Percentiles rank a stretch among this genome's conserved stretches.
Conservation (phyloP, 2,797 vertebrate genomes). For the Babyrousa celebensis region DNA sequence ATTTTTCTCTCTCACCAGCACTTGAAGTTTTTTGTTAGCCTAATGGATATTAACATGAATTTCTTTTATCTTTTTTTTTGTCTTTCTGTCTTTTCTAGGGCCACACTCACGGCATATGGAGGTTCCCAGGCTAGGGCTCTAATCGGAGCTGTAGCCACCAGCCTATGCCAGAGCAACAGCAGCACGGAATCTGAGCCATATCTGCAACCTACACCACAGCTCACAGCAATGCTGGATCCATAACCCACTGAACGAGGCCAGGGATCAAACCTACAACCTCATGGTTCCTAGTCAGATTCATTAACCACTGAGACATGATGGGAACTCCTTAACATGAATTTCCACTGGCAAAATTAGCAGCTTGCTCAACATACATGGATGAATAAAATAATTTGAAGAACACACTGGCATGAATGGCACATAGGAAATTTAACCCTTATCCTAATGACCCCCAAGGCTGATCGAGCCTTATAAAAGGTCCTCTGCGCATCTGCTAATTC, state of each 20-base stretch:
- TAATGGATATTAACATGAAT: neutral
- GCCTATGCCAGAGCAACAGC: too few relatives aligned
- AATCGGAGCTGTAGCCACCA: too few relatives aligned
- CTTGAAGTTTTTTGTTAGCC: slow-evolving; percentile 51
- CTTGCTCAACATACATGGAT: slow-evolving; percentile 2
- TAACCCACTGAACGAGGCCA: too few relatives aligned
- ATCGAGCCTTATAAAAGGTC: neutral
- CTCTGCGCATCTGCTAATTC: neutral
- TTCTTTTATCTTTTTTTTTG: neutral
- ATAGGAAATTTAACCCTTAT: neutral
- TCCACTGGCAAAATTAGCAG: slow-evolving; percentile 21
- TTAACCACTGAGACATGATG: too few relatives aligned
- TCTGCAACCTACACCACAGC: too few relatives aligned
- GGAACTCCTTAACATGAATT: neutral
- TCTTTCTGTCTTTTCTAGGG: too few relatives aligned
- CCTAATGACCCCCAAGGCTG: neutral
- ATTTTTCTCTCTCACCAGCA: slow-evolving; percentile 63
- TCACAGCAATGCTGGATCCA: too few relatives aligned
- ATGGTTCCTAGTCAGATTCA: too few relatives aligned
- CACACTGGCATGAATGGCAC: neutral
- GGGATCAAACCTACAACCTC: too few relatives aligned
- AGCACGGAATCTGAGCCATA: too few relatives aligned
- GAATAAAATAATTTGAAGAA: slow-evolving; percentile 42
- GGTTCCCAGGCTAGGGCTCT: too few relatives aligned
- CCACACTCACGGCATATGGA: too few relatives aligned